Conservation (phyloP, 2,888 invertebrate species). For the Aleiodes alternator region DNA sequence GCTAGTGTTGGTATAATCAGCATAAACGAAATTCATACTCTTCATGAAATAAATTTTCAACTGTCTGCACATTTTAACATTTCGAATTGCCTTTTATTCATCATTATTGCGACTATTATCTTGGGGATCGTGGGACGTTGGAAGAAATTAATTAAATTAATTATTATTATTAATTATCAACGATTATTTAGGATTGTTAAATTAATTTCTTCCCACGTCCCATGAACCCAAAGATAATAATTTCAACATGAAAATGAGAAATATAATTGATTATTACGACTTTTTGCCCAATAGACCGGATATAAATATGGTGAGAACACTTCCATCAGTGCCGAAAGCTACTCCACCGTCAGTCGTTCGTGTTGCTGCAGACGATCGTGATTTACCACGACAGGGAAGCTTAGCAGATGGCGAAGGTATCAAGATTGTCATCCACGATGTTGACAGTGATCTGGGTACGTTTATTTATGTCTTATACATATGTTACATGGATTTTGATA, state of each 20-base stretch:
- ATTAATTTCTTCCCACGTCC: too few species aligned
- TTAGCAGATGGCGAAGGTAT: slow-evolving; percentile 94
- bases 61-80: not conserved
- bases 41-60: too few species aligned
- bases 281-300: slow-evolving; percentile 80
- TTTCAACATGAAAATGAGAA: too few species aligned
- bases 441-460: slow-evolving; percentile 79
- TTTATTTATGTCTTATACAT: slow-evolving; percentile 37
- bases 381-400: slow-evolving; percentile 84
- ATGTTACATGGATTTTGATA: too few species aligned
- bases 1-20: too few species aligned
- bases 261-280: too few species aligned
- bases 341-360: slow-evolving; percentile 78
- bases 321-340: slow-evolving; percentile 74
- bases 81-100: not conserved
- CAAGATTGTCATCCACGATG: slow-evolving; percentile 94
- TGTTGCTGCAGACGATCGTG: slow-evolving; percentile 81
- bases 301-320: slow-evolving; percentile 78
- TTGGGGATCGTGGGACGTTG: too few species aligned
- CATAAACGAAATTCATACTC: too few species aligned
- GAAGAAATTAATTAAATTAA: too few species aligned
- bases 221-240: too few species aligned
- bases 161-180: too few species aligned
- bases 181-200: too few species aligned
- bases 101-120: not conserved